A percentile compares a stretch with the other conserved stretches of the same genome.
These are phyloP conservation scores for Ranitomeya variabilis DNA, from an alignment of 2,113 vertebrate species.

Conservation along the genomic window DNA sequence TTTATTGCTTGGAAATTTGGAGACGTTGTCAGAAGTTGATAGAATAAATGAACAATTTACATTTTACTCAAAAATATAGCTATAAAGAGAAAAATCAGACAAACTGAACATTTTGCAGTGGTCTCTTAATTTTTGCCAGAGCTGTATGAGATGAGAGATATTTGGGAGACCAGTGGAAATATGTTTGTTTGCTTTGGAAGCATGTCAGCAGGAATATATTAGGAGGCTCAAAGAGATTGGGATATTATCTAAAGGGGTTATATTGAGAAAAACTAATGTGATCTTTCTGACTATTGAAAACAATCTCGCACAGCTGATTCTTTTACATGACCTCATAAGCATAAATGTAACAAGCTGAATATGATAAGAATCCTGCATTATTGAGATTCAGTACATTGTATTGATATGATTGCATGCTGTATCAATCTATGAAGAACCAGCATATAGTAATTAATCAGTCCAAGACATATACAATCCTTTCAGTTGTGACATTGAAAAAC, in stretches of 20 bases:
- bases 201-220: background rate
- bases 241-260: conserved; percentile 15
- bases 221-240: background rate
- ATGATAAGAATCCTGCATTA: background rate
- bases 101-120: too few species aligned
- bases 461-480: background rate
- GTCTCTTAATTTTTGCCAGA: too few species aligned
- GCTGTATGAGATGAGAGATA: background rate
- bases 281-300: conserved; percentile 7
- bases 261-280: conserved; percentile 17
- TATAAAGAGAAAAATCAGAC: too few species aligned
- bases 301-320: background rate
- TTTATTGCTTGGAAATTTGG: too few species aligned
- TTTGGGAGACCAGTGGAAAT: background rate
- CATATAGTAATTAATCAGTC: background rate
- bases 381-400: background rate
- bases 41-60: too few species aligned
- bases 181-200: background rate
- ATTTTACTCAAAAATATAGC: too few species aligned
- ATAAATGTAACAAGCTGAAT: conserved; percentile 5
- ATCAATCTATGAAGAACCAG: background rate
- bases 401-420: background rate
- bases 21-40: too few species aligned
- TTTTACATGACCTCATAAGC: background rate
- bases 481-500: background rate